These are phyloP conservation scores for Ciona savignyi DNA, from an alignment of 23 tunicate genomes.

Conservation along the genomic window DNA sequence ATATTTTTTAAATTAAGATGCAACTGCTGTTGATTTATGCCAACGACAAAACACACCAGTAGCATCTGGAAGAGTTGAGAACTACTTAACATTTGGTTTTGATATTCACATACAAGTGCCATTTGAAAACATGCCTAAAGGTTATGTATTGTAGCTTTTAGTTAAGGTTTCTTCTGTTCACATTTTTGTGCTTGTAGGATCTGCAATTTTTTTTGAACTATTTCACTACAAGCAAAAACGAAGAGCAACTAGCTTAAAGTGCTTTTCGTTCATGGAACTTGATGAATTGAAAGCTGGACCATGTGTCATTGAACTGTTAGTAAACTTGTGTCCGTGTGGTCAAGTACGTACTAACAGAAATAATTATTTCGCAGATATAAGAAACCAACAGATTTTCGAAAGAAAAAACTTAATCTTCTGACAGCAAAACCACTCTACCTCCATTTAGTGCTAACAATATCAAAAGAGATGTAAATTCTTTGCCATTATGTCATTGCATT, in stretches of 20 bases:
- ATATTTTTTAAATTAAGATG: not conserved
- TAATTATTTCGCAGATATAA: conserved; percentile 59
- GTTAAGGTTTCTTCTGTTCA: not conserved
- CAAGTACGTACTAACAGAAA: too few relatives aligned
- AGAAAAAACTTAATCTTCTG: conserved; percentile 56
- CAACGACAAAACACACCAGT: conserved; percentile 58
- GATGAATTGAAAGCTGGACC: conserved; percentile 90
- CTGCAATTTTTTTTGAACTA: conserved; percentile 70
- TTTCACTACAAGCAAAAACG: conserved; percentile 58
- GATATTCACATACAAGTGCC: conserved; percentile 71
- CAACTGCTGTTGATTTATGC: conserved; percentile 63
- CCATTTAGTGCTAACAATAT: conserved; percentile 20
- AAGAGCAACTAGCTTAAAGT: conserved; percentile 52
- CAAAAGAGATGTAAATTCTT: not conserved
- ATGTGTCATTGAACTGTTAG: conserved; percentile 89
- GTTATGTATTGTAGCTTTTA: conserved; percentile 19
- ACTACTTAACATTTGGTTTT: conserved; percentile 34
- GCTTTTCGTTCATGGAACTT: conserved; percentile 83
- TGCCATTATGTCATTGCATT: not conserved
- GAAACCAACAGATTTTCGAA: conserved; percentile 48
- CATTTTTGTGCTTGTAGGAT: conserved; percentile 13
- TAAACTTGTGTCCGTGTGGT: too few relatives aligned
- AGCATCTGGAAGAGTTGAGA: conserved; percentile 37
- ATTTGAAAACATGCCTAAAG: conserved; percentile 52
- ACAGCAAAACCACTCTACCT: conserved; percentile 78